A percentile compares a stretch with the other conserved stretches of the same genome.
Conservation (phyloP, 2,797 vertebrate species). For the Diceros bicornis region DNA sequence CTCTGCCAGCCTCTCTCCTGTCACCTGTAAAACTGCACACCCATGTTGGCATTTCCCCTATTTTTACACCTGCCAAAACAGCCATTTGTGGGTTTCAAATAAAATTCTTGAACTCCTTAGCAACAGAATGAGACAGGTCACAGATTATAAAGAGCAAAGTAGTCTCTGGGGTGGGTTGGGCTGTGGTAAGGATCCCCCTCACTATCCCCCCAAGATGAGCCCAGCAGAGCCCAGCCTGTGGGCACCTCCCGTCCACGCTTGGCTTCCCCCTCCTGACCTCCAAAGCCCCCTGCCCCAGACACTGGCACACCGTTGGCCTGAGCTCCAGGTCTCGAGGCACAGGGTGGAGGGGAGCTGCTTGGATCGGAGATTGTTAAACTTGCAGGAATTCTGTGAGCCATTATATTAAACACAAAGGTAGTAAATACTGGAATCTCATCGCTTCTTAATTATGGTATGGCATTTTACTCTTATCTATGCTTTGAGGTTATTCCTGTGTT, state of each 20-base stretch:
- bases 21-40: background rate
- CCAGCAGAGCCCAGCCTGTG: background rate
- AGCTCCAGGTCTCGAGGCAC: fast-evolving
- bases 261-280: no score
- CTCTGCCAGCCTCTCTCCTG: fast-evolving
- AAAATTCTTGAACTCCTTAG: background rate
- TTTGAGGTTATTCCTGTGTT: fast-evolving
- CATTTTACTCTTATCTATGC: fast-evolving
- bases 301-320: fast-evolving
- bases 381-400: background rate
- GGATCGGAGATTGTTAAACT: fast-evolving
- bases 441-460: no score
- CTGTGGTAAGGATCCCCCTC: background rate
- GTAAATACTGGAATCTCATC: background rate
- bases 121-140: background rate
- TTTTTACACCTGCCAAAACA: slow-evolving; percentile 30
- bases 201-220: background rate
- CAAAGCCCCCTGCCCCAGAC: background rate
- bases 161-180: background rate
- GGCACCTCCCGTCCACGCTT: background rate
- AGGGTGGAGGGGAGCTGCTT: background rate
- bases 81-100: background rate
- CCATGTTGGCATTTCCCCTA: background rate
- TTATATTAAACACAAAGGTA: background rate
- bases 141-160: background rate